These are phyloP conservation scores for Etheostoma cragini DNA, from an alignment of 2,113 vertebrate species.

Conservation along the genomic window DNA sequence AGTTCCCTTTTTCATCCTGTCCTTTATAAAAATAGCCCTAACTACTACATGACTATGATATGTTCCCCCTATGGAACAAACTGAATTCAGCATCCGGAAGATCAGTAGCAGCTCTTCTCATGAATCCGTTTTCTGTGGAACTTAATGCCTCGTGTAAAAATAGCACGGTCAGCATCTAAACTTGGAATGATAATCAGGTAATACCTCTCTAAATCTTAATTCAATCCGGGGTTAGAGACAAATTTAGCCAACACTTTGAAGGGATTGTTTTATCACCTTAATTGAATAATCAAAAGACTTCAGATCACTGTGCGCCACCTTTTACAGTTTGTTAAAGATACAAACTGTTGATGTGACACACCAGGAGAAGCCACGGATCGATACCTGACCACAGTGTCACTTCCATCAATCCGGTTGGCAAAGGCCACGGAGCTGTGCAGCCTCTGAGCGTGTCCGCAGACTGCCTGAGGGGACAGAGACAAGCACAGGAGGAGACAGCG, in stretches of 20 bases:
- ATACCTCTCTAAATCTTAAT: neutral
- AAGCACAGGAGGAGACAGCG: neutral
- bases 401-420: constrained; percentile 26
- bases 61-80: neutral
- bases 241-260: constrained; percentile 18
- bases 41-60: neutral
- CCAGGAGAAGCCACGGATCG: constrained; percentile 27
- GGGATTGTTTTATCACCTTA: neutral
- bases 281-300: constrained; percentile 1
- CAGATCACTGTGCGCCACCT: neutral
- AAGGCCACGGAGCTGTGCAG: constrained; percentile 17
- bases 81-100: neutral
- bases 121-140: constrained; percentile 14
- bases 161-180: neutral
- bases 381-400: constrained; percentile 42
- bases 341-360: constrained; percentile 15
- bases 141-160: constrained; percentile 7
- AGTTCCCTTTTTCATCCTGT: neutral
- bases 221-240: neutral
- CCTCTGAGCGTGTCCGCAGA: neutral
- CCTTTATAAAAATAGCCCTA: neutral
- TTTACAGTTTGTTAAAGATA: neutral
- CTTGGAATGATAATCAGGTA: constrained; percentile 22
- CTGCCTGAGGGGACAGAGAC: constrained; percentile 14
- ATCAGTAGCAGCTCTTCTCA: constrained; percentile 28